phyloP scores from a whole-genome alignment of 2,113 vertebrate species.

The Hucho hucho region DNA sequence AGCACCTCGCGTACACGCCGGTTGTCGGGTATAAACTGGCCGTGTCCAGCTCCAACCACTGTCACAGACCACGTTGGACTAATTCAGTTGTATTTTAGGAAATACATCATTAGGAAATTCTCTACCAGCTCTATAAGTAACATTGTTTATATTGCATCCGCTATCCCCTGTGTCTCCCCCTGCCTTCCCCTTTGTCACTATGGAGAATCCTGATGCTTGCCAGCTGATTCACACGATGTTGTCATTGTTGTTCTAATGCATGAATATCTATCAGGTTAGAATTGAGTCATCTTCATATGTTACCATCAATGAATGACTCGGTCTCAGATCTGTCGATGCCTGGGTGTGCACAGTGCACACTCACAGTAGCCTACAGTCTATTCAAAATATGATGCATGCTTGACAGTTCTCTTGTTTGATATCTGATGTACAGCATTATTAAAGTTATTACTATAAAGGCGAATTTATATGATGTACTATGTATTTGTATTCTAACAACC shows the following conservation, averaged over 20 bases:
- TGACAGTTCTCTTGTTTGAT: too few relatives aligned
- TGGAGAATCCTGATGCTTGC: background rate
- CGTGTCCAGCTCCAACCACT: background rate
- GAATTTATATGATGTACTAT: background rate
- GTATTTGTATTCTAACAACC: background rate
- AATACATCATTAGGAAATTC: slow-evolving; percentile 81
- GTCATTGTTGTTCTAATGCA: background rate
- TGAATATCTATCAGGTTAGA: background rate
- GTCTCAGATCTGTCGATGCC: too few relatives aligned
- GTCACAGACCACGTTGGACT: background rate
- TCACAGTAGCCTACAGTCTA: too few relatives aligned
- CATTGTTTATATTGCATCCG: background rate
- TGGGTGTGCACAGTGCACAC: too few relatives aligned
- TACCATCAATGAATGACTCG: too few relatives aligned
- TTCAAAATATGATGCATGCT: too few relatives aligned
- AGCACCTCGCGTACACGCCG: background rate
- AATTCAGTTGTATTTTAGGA: background rate
- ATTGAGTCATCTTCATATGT: too few relatives aligned
- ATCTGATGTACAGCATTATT: too few relatives aligned
- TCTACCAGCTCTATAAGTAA: slow-evolving; percentile 87
- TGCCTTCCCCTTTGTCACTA: background rate
- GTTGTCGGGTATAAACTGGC: slow-evolving; percentile 24
- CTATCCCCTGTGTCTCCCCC: background rate
- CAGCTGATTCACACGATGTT: background rate
- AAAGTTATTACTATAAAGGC: too few relatives aligned